phyloP scores from a whole-genome alignment of 2,888 invertebrate species.

The Hermaeophaga mercurialis region DNA sequence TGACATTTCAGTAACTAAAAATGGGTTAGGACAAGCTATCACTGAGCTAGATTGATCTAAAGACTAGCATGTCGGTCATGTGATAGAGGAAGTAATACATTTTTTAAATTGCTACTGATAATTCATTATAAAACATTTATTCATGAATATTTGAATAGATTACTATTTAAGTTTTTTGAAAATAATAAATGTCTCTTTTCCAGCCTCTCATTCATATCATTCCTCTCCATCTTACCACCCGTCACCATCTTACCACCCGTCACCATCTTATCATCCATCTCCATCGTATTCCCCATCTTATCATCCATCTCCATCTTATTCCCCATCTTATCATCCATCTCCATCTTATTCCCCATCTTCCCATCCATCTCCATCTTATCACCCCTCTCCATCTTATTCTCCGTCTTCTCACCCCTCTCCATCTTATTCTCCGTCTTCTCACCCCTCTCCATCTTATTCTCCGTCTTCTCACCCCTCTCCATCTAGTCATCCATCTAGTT shows the following conservation, averaged over 20 bases:
- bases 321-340: slow-evolving; percentile 2
- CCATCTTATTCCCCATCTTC: not conserved
- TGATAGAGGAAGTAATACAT: too few relatives aligned
- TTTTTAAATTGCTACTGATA: too few relatives aligned
- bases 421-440: slow-evolving; percentile 25
- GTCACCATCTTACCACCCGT: slow-evolving; percentile 20
- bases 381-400: slow-evolving; percentile 14
- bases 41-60: too few relatives aligned
- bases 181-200: not conserved
- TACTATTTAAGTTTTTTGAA: too few relatives aligned
- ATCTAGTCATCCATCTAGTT: slow-evolving; percentile 21
- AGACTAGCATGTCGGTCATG: too few relatives aligned
- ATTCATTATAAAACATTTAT: too few relatives aligned
- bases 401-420: slow-evolving; percentile 23
- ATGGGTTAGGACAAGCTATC: too few relatives aligned
- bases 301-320: slow-evolving; percentile 13
- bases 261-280: slow-evolving; percentile 18
- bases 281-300: slow-evolving; percentile 15
- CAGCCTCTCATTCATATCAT: slow-evolving; percentile 23
- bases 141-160: too few relatives aligned
- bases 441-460: slow-evolving; percentile 23
- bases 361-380: slow-evolving; percentile 18
- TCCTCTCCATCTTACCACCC: slow-evolving; percentile 30
- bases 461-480: slow-evolving; percentile 28
- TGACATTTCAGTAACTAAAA: too few relatives aligned